phyloP scores from a whole-genome alignment of 2,113 vertebrate genomes.

The Rhabdomys dilectus region DNA sequence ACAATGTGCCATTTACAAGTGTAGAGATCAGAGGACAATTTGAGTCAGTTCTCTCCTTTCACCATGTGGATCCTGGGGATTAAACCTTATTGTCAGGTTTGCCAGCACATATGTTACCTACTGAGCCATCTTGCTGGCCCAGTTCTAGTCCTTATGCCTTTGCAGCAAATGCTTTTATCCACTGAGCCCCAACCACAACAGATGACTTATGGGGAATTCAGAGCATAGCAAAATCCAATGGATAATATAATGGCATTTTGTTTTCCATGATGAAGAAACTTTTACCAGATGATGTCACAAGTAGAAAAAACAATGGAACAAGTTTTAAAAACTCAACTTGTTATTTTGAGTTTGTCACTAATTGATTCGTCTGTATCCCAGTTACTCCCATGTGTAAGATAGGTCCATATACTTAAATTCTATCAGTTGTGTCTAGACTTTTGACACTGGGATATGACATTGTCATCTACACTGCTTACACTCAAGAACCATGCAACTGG shows the following conservation, averaged over 20 bases:
- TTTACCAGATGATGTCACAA: conserved; percentile 40
- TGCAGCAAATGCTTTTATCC: not conserved
- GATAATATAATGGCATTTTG: not conserved
- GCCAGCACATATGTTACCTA: not conserved
- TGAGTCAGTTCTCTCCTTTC: not conserved
- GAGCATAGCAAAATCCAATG: conserved; percentile 10
- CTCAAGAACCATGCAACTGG: not conserved
- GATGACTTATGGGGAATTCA: not conserved
- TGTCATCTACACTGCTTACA: not conserved
- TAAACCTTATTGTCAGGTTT: not conserved
- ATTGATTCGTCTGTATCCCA: conserved; percentile 37
- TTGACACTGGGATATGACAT: not conserved
- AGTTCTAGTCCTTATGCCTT: not conserved
- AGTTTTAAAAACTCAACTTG: not conserved
- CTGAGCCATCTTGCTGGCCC: not conserved
- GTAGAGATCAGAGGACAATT: not conserved
- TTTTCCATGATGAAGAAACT: conserved; percentile 16
- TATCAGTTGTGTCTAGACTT: not conserved
- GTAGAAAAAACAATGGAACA: conserved; percentile 2
- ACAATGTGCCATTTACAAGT: not conserved
- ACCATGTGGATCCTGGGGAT: not conserved
- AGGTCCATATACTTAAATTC: not conserved
- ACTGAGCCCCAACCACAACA: not conserved
- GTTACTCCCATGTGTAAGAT: conserved; percentile 31
- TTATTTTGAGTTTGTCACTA: conserved; percentile 52